Percentiles rank a stretch among this genome's conserved stretches.
These are phyloP conservation scores for Aproaerema taeniolella DNA, from an alignment of 2,888 invertebrate genomes.

Conservation along the genomic window DNA sequence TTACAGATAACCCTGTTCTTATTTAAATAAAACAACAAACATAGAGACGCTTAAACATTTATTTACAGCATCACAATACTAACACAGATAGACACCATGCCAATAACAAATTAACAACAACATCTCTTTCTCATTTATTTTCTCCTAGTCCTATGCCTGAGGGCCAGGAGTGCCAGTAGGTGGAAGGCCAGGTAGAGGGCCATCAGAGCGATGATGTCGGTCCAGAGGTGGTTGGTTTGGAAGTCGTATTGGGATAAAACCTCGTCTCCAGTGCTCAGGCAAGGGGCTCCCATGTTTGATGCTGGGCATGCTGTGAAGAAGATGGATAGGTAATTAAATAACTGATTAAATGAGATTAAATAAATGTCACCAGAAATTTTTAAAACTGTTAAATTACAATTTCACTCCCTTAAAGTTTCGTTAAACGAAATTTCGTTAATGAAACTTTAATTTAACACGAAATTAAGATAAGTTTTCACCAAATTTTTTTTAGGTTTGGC, in stretches of 20 bases:
- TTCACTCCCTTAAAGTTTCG: too few relatives aligned
- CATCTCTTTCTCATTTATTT: constrained; percentile 43
- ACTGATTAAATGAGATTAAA: too few relatives aligned
- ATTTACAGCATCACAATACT: constrained; percentile 6
- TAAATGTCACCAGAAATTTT: too few relatives aligned
- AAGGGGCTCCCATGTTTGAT: constrained; percentile 79
- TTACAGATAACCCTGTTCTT: too few relatives aligned
- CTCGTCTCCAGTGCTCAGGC: constrained; percentile 82
- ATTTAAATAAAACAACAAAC: constrained; percentile 1
- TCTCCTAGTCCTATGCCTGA: constrained; percentile 79
- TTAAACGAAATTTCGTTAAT: too few relatives aligned
- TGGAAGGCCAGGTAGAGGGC: constrained; percentile 83
- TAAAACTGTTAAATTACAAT: too few relatives aligned
- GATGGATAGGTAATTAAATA: too few relatives aligned
- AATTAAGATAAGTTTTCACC: too few relatives aligned
- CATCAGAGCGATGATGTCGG: constrained; percentile 81
- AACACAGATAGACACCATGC: background rate
- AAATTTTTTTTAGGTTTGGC: too few relatives aligned
- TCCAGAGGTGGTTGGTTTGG: constrained; percentile 76
- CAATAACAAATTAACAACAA: background rate
- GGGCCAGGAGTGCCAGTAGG: constrained; percentile 81
- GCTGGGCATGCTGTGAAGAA: constrained; percentile 70
- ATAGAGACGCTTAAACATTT: constrained; percentile 1
- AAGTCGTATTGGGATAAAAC: constrained; percentile 87
- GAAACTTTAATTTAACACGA: too few relatives aligned